A percentile compares a stretch with the other conserved stretches of the same genome.
These are phyloP conservation scores for Musca vetustissima DNA, from an alignment of 1,140 invertebrate species.

Conservation along the genomic window DNA sequence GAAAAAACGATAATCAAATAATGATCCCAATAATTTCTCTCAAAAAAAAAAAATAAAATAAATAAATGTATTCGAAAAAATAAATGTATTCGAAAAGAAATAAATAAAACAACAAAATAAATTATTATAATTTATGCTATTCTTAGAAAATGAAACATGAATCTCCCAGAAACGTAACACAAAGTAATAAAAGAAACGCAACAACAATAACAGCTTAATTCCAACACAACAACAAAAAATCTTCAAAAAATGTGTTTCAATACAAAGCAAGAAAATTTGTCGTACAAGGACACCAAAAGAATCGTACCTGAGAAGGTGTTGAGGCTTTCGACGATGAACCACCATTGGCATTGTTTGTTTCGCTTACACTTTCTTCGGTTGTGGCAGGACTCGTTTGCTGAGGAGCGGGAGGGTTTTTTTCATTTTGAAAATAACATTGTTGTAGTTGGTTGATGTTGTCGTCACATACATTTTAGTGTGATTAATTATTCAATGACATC, in stretches of 20 bases:
- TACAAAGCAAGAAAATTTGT: neutral
- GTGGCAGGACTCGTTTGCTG: constrained; percentile 31
- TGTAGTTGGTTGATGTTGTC: neutral
- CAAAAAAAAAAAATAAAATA: too few relatives aligned
- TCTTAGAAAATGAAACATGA: neutral
- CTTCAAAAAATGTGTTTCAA: neutral
- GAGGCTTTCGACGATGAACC: constrained; percentile 31
- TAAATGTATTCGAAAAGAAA: neutral
- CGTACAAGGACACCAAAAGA: neutral
- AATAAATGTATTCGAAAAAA: too few relatives aligned
- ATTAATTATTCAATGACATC: neutral
- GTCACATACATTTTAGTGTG: neutral
- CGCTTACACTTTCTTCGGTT: constrained; percentile 32
- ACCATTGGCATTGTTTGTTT: constrained; percentile 28
- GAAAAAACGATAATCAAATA: neutral
- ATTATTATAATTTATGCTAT: constrained; percentile 1
- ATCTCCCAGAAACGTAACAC: neutral
- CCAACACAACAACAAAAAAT: neutral
- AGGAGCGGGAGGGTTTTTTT: constrained; percentile 18
- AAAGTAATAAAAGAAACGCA: neutral
- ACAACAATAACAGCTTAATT: neutral
- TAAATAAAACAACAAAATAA: constrained; percentile 1
- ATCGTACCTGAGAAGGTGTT: constrained; percentile 34
- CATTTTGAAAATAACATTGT: neutral
- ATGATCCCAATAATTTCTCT: neutral